Percentiles rank a stretch among this genome's conserved stretches.
Conservation (phyloP, 2,797 vertebrate species). For the Mastacembelus armatus region DNA sequence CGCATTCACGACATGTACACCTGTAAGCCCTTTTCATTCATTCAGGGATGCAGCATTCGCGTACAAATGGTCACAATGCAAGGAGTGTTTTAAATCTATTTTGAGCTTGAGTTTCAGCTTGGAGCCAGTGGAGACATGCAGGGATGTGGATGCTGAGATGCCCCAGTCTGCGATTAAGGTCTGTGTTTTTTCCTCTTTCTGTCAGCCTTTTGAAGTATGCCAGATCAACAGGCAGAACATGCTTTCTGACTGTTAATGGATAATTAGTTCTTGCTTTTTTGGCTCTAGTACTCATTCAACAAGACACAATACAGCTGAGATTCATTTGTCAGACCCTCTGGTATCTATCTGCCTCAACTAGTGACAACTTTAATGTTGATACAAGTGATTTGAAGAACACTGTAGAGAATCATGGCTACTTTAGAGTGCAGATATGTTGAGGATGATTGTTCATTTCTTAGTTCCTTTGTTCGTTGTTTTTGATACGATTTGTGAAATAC, state of each 20-base stretch:
- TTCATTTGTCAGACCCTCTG: conserved; percentile 4
- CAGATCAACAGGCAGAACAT: neutral
- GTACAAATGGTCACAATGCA: conserved; percentile 14
- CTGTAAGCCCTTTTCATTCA: conserved; percentile 43
- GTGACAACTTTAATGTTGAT: conserved; percentile 46
- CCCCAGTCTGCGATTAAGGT: conserved; percentile 57
- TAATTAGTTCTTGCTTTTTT: neutral
- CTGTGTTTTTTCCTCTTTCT: conserved; percentile 26
- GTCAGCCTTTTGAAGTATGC: neutral
- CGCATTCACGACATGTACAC: conserved; percentile 26
- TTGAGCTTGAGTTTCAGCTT: conserved; percentile 28
- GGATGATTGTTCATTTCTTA: neutral
- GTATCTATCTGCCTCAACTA: neutral
- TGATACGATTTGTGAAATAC: neutral
- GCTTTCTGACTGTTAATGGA: neutral
- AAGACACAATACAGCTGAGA: neutral
- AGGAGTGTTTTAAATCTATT: conserved; percentile 11
- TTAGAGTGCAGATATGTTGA: neutral
- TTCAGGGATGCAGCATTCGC: neutral
- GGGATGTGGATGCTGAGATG: conserved; percentile 48
- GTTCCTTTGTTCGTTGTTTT: neutral
- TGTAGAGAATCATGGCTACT: neutral
- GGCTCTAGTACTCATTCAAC: neutral
- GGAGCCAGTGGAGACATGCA: conserved; percentile 38
- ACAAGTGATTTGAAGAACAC: conserved; percentile 2